Evolutionary conservation across 2,113 vertebrate species (phyloP), one percentile per base, ranked within the genome.

Genomic region (Vulpes ferrilata): DNA sequence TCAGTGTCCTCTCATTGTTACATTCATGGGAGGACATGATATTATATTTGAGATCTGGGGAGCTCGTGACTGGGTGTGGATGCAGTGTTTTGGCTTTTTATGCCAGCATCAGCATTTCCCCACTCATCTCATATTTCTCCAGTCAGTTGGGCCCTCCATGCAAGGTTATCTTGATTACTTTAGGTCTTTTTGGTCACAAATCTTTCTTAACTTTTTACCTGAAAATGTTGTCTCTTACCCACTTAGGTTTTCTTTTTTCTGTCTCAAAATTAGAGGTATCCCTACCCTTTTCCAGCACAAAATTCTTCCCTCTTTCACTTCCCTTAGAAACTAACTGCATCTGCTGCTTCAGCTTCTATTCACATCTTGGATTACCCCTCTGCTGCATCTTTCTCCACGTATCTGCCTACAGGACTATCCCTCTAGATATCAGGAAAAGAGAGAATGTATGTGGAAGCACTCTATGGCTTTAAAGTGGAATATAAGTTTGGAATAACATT

Each of bases 101-200:
- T 20, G 13, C 32, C 84, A 87, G 71, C 11, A 53, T 89, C 67
- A 93, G 76, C 35, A 85, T 87, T 85, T 88, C 38, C 20, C 20
- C 25, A 83, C 13, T 59, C 2, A 1, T 57, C 57, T 86, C 23
- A 17, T 22, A 62, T 87, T 95, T 74, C 87, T 92, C 69, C 80
- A 73, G 13, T 20, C 43, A 74, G 7, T 67, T 53, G 57, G 64
- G 27, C 30, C 57, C 30, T 93, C 69, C 19, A 15, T 19, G 80
- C 80, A 96, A 93, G 78, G 89, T 83, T 79, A 80, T 64, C 76
- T 96, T 83, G 48, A 87, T 83, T 95, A 60, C 5, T 57, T 60
- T 92, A 80, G 74, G 16, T 78, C 43, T 88, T 93, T 88, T 92
- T 88, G 62, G 89, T 82, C 38, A 12, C 57, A 48, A 89, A 93